phyloP scores from a whole-genome alignment of 2,888 invertebrate genomes.

The Chalcosyrphus nemorum region DNA sequence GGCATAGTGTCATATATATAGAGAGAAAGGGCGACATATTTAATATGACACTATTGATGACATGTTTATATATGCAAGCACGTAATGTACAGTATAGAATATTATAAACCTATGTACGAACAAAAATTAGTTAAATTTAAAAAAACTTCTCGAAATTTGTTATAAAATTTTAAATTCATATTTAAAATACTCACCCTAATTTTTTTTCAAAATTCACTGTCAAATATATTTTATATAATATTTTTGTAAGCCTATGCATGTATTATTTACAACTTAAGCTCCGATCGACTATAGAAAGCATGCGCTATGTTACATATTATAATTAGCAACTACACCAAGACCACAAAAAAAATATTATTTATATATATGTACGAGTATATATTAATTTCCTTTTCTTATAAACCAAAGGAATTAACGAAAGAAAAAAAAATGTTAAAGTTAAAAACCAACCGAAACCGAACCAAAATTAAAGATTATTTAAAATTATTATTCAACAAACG shows the following conservation, averaged over 20 bases:
- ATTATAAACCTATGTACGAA: too few relatives aligned
- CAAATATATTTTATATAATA: too few relatives aligned
- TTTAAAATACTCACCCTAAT: conserved; percentile 5
- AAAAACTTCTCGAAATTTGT: too few relatives aligned
- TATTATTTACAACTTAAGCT: neutral
- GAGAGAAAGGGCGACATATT: too few relatives aligned
- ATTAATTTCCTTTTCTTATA: conserved; percentile 13
- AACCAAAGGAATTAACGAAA: neutral
- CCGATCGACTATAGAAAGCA: conserved; percentile 30
- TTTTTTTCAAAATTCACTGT: neutral
- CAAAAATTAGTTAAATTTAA: too few relatives aligned
- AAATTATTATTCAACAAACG: conserved; percentile 30
- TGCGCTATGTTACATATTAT: conserved; percentile 10
- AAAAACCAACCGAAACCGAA: conserved; percentile 62
- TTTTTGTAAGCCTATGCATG: neutral
- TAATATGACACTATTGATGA: too few relatives aligned
- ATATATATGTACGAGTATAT: too few relatives aligned
- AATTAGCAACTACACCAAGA: conserved; percentile 33
- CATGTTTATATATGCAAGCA: too few relatives aligned
- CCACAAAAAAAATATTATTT: conserved; percentile 4
- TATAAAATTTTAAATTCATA: too few relatives aligned
- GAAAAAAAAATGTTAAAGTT: conserved; percentile 45
- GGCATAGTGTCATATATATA: too few relatives aligned
- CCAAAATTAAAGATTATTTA: conserved; percentile 40
- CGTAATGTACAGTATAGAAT: too few relatives aligned